Conservation (phyloP, 2,113 vertebrate species). For the Xenopus borealis region DNA sequence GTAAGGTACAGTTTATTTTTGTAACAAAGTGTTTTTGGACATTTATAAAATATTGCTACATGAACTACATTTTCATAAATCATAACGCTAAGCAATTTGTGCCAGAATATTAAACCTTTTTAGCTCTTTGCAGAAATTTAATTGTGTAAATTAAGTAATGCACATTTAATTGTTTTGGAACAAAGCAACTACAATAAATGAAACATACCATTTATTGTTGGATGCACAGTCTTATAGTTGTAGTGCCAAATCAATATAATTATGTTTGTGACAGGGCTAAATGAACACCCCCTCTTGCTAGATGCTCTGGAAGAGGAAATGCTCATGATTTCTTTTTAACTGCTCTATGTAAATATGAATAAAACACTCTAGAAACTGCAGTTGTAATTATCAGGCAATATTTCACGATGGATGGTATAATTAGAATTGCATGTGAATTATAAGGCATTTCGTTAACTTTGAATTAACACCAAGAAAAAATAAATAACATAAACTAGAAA, state of each 20-base stretch:
- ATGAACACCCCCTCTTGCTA: conserved; percentile 80
- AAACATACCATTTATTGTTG: conserved; percentile 75
- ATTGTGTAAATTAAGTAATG: too few relatives aligned
- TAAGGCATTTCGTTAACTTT: neutral
- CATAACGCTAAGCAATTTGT: too few relatives aligned
- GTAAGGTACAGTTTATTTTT: too few relatives aligned
- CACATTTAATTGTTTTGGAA: too few relatives aligned
- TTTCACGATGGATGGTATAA: conserved; percentile 43
- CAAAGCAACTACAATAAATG: too few relatives aligned
- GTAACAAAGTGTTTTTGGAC: too few relatives aligned
- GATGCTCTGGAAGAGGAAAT: conserved; percentile 76
- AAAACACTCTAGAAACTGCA: conserved; percentile 72
- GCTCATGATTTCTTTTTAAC: conserved; percentile 82
- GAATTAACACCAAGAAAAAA: neutral
- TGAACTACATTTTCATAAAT: too few relatives aligned
- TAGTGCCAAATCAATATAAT: conserved; percentile 80
- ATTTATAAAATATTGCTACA: too few relatives aligned
- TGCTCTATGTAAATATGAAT: conserved; percentile 74
- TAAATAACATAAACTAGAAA: neutral
- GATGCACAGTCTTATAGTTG: conserved; percentile 75
- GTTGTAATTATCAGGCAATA: conserved; percentile 70
- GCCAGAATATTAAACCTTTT: too few relatives aligned
- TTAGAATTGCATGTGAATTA: too few relatives aligned
- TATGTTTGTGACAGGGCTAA: conserved; percentile 54
- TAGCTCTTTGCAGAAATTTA: too few relatives aligned